These are phyloP conservation scores for Silvanus unidentatus DNA, from an alignment of 2,888 invertebrate genomes.

Conservation along the genomic window DNA sequence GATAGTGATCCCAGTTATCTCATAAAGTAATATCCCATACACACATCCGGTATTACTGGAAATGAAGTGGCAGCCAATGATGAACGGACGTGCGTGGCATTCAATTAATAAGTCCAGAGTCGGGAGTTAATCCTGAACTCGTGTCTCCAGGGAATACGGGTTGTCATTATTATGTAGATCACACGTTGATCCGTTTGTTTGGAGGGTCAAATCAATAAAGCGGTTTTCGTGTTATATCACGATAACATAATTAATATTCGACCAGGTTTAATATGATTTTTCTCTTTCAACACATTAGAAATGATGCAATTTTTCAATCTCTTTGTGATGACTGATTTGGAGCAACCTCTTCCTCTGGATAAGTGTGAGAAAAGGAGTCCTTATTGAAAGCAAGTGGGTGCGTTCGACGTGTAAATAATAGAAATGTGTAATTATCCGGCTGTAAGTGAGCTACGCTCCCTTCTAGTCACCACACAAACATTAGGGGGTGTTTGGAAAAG, in stretches of 20 bases:
- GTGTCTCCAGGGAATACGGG: constrained; percentile 42
- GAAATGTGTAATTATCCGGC: constrained; percentile 41
- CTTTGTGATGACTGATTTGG: too few relatives aligned
- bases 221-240: constrained; percentile 15
- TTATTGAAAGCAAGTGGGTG: constrained; percentile 30
- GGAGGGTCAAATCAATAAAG: constrained; percentile 42
- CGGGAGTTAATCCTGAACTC: constrained; percentile 45
- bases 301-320: too few relatives aligned
- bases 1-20: constrained; percentile 41
- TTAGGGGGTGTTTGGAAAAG: constrained; percentile 24
- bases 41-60: constrained; percentile 40
- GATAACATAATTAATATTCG: neutral
- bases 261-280: too few relatives aligned
- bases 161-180: constrained; percentile 50
- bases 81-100: constrained; percentile 46
- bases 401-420: constrained; percentile 37
- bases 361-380: constrained; percentile 17
- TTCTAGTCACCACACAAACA: constrained; percentile 26
- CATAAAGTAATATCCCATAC: constrained; percentile 38
- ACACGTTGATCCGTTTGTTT: constrained; percentile 47
- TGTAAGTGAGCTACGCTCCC: constrained; percentile 33
- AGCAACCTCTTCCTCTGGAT: too few relatives aligned
- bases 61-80: constrained; percentile 47
- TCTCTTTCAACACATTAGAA: too few relatives aligned
- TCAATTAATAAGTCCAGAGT: constrained; percentile 46